Conservation (phyloP, 2,888 invertebrate genomes). For the Rambutsinella grinnellia region DNA sequence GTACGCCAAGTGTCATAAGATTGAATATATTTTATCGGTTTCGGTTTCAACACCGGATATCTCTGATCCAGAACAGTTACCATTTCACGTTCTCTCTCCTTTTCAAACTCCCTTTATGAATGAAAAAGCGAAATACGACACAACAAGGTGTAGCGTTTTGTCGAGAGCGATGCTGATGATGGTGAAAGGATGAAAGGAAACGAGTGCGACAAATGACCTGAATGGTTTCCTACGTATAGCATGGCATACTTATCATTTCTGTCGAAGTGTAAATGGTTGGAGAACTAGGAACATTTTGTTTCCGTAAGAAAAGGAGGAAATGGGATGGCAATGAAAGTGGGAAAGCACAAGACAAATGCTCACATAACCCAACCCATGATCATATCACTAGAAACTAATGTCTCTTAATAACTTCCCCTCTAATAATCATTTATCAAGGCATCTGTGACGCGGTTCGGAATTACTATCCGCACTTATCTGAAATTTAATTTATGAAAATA, state of each 20-base stretch:
- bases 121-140: constrained; percentile 24
- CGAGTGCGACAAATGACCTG: constrained; percentile 54
- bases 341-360: constrained; percentile 56
- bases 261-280: constrained; percentile 7
- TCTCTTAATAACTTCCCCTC: constrained; percentile 56
- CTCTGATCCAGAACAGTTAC: neutral
- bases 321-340: neutral
- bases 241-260: neutral
- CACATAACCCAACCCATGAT: constrained; percentile 52
- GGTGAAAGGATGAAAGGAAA: constrained; percentile 23
- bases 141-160: constrained; percentile 13
- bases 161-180: constrained; percentile 15
- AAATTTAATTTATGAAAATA: no score
- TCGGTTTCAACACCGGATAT: neutral
- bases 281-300: constrained; percentile 7
- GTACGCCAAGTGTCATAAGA: constrained; percentile 50
- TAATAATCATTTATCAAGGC: constrained; percentile 57
- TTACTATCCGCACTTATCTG: no score
- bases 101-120: constrained; percentile 11
- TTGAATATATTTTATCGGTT: constrained; percentile 23
- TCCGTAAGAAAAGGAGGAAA: neutral
- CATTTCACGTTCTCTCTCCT: neutral
- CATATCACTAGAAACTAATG: constrained; percentile 59
- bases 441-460: no score
- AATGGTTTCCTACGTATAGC: constrained; percentile 29